Evolutionary conservation across 2,888 invertebrate species (phyloP).

Genomic region (Diarsia mendica): DNA sequence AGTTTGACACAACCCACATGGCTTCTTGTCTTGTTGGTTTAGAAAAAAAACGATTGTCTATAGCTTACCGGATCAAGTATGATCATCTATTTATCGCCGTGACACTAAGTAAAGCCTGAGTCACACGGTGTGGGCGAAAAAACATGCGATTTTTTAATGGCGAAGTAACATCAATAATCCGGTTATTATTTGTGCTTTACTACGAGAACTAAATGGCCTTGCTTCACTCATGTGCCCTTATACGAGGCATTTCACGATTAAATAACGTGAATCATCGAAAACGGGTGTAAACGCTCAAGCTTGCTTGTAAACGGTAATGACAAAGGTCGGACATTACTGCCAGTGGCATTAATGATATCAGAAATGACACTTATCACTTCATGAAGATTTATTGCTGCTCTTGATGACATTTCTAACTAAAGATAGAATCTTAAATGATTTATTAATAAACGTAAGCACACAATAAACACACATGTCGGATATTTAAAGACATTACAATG

Average conservation of each 20-base stretch:
- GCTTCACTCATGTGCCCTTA: conserved; percentile 56
- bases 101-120: conserved; percentile 65
- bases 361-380: conserved; percentile 28
- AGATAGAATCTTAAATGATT: conserved; percentile 22
- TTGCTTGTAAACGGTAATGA: conserved; percentile 19
- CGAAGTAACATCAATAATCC: conserved; percentile 58
- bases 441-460: conserved; percentile 23
- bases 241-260: conserved; percentile 51
- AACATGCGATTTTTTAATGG: conserved; percentile 61
- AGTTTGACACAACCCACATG: conserved; percentile 55
- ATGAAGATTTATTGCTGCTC: conserved; percentile 21
- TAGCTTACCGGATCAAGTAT: conserved; percentile 48
- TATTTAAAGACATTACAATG: conserved; percentile 33
- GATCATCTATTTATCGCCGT: conserved; percentile 64
- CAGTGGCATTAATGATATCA: conserved; percentile 28
- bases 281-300: conserved; percentile 24
- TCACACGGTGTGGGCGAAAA: conserved; percentile 65
- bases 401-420: conserved; percentile 33
- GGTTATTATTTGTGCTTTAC: conserved; percentile 46
- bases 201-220: conserved; percentile 52
- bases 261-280: conserved; percentile 60
- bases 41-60: conserved; percentile 56
- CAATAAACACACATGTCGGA: not conserved
- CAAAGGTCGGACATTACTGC: not conserved
- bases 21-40: conserved; percentile 32